Conservation (phyloP, 2,888 invertebrate species). For the Cryptops parisi region DNA sequence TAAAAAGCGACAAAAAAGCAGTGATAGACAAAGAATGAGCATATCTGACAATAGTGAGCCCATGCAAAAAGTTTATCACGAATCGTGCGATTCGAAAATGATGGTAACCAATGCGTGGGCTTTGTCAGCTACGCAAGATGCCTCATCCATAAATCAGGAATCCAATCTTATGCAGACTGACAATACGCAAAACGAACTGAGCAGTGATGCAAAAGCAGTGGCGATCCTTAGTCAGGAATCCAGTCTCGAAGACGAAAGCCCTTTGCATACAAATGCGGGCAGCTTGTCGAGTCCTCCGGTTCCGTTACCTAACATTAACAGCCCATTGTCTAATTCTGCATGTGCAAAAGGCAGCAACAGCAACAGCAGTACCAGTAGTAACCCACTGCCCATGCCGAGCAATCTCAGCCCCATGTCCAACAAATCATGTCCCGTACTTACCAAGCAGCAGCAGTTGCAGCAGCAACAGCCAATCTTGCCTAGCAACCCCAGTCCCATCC, state of each 20-base stretch:
- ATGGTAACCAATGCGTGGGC: slow-evolving; percentile 1
- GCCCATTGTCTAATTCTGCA: slow-evolving; percentile 1
- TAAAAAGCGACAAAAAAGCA: slow-evolving; percentile 3
- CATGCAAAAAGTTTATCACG: background rate
- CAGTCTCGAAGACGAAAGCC: background rate
- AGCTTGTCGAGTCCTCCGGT: background rate
- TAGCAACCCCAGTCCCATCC: background rate
- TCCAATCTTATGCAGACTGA: background rate
- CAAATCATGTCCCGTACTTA: slow-evolving; percentile 1
- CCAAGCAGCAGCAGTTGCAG: too few species aligned
- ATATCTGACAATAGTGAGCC: background rate
- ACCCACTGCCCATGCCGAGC: background rate
- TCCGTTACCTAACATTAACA: slow-evolving; percentile 4
- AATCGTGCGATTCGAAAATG: slow-evolving; percentile 6
- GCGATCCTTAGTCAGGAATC: background rate
- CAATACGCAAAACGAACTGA: background rate
- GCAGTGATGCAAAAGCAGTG: background rate
- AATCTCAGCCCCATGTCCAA: slow-evolving; percentile 7
- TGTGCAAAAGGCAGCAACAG: slow-evolving; percentile 7
- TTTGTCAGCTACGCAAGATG: background rate
- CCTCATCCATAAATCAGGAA: background rate
- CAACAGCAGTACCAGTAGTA: background rate
- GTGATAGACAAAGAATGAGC: background rate
- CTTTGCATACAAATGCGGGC: slow-evolving; percentile 1
- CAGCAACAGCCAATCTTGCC: background rate